Conservation (phyloP, 2,113 vertebrate species). For the Ageneiosus marmoratus region DNA sequence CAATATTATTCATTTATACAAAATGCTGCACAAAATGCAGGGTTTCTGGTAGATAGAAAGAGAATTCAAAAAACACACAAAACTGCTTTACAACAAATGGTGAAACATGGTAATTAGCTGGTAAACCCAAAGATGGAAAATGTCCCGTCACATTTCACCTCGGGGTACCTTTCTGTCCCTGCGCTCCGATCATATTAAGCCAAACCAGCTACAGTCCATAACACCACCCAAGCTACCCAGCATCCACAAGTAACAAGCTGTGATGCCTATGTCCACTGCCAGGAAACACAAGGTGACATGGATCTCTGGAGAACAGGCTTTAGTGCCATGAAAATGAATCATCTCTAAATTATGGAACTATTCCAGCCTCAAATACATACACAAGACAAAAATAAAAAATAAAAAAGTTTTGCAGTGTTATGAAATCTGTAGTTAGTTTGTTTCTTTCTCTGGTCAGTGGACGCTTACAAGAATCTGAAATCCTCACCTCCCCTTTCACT, state of each 20-base stretch:
- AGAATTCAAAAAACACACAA: background rate
- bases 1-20: background rate
- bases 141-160: background rate
- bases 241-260: background rate
- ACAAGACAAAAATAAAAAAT: background rate
- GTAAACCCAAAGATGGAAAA: conserved; percentile 1
- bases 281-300: background rate
- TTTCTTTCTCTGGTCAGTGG: conserved; percentile 12
- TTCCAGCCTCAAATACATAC: background rate
- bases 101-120: background rate
- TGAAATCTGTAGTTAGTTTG: background rate
- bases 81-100: background rate
- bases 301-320: background rate
- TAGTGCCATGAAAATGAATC: background rate
- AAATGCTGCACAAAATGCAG: too few species aligned
- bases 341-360: background rate
- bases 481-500: background rate
- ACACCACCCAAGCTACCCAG: background rate
- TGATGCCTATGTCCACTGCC: background rate
- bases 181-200: background rate
- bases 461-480: conserved; percentile 21
- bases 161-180: too few species aligned
- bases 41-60: too few species aligned
- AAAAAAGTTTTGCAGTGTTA: background rate
- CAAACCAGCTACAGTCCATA: background rate